phyloP scores from a whole-genome alignment of 1,140 invertebrate species.

The Pseudomyrmex pallidus region DNA sequence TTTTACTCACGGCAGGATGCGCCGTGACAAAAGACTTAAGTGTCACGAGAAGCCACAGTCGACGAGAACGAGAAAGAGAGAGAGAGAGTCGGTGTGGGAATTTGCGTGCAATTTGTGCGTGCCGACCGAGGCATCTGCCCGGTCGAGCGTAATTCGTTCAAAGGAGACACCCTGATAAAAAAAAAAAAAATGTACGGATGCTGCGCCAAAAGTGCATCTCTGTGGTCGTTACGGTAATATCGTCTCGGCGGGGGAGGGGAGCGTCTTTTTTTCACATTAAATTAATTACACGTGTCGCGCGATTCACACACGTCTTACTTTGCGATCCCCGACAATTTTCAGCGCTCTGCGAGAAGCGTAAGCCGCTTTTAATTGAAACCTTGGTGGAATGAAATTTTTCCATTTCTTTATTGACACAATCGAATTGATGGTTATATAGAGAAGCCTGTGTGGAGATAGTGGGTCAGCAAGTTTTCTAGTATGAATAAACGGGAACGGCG shows the following conservation, averaged over 20 bases:
- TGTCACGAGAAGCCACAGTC: slow-evolving; percentile 60
- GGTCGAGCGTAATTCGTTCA: slow-evolving; percentile 28
- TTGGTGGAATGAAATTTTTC: no score
- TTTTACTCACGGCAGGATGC: slow-evolving; percentile 70
- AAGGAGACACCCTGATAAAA: slow-evolving; percentile 18
- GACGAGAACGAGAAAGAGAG: background rate
- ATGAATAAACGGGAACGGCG: slow-evolving; percentile 33
- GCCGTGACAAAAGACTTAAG: slow-evolving; percentile 69
- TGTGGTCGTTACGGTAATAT: slow-evolving; percentile 39
- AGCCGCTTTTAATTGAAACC: slow-evolving; percentile 42
- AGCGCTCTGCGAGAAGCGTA: background rate
- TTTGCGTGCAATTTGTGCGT: slow-evolving; percentile 65
- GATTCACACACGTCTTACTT: slow-evolving; percentile 38
- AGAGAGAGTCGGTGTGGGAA: slow-evolving; percentile 34
- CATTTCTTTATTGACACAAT: background rate
- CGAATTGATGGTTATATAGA: background rate
- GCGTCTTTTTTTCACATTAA: slow-evolving; percentile 31
- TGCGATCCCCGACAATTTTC: slow-evolving; percentile 46
- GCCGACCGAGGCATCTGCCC: slow-evolving; percentile 32
- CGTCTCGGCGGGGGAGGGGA: background rate
- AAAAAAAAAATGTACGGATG: slow-evolving; percentile 35
- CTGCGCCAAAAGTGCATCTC: slow-evolving; percentile 41
- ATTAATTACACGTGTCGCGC: slow-evolving; percentile 43
- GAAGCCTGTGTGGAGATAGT: background rate
- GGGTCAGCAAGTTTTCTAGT: background rate